Evolutionary conservation across 1,140 invertebrate genomes (phyloP).

Genomic region (Pteromalus puparum): DNA sequence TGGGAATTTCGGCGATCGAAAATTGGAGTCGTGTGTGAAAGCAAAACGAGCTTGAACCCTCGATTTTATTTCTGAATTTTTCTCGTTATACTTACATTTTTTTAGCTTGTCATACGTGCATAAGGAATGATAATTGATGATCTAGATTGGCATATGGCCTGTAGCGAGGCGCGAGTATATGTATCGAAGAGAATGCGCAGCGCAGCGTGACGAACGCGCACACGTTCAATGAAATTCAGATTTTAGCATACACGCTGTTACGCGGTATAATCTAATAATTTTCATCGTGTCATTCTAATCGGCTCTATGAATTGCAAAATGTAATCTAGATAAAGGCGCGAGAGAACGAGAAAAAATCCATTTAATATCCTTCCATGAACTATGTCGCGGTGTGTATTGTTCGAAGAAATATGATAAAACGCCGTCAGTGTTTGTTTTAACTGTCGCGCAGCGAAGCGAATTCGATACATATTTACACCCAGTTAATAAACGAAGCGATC

Average conservation of each 20-base stretch:
- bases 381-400: background rate
- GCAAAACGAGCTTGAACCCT: background rate
- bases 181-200: background rate
- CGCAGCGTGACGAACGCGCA: background rate
- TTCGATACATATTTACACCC: background rate
- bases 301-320: constrained; percentile 26
- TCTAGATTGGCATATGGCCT: background rate
- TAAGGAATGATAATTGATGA: background rate
- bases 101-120: background rate
- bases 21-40: background rate
- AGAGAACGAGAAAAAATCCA: background rate
- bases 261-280: background rate
- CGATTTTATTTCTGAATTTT: background rate
- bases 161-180: background rate
- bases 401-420: background rate
- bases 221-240: constrained; percentile 12
- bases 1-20: background rate
- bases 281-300: constrained; percentile 2
- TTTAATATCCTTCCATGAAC: background rate
- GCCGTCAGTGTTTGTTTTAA: background rate
- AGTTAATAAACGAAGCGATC: background rate
- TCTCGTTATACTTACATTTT: background rate
- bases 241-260: background rate
- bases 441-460: background rate
- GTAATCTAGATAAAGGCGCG: constrained; percentile 4